Evolutionary conservation across 1,140 invertebrate species (phyloP), one percentile per base, ranked within the genome.

Genomic region (Apis laboriosa): DNA sequence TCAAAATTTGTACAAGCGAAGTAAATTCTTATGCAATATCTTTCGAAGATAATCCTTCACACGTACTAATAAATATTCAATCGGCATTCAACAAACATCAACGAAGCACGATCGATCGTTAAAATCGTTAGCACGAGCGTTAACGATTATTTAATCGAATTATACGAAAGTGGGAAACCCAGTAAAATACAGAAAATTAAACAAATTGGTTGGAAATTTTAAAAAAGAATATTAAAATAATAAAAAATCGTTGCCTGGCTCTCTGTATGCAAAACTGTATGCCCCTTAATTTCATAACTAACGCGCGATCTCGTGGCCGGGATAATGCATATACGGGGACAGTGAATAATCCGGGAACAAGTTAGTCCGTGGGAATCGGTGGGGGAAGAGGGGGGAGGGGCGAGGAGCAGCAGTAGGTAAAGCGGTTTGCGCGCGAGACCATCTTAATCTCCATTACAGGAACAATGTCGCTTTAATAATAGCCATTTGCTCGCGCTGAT

Each of bases 361-460:
- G 64, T 82, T 67, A 61, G 73, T 76, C 51, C 51, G 58, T 55
- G 68, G 24, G 24, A n/a, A n/a, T 67, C 19, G 34, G 56, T 19
- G 43, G 43, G 15, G 34, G 34, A 34, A 28, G 28, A 28, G 28
- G 34, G 34, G 34, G 2, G 2, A 3, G n/a, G n/a, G 53, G 34
- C 12, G 61, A 66, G 34, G 34, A 3, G 34, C 34, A 34, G 49
- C 80, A 77, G n/a, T 51, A 51, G 64, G 49, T 76, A 68, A 82
- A 82, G 73, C 64, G 73, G 43, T 77, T 68, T 53, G 24, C 80
- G 15, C 80, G 53, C 63, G 63, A 51, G 34, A 67, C 64, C 64
- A 55, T 77, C 80, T 82, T 82, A 82, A 82, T 82, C 80, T 82
- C 80, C 73, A 68, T 82, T 82, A 77, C 73, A 19, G 43, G 80